These are phyloP conservation scores for Empidonax traillii DNA, from an alignment of 2,113 vertebrate species.

Conservation along the genomic window DNA sequence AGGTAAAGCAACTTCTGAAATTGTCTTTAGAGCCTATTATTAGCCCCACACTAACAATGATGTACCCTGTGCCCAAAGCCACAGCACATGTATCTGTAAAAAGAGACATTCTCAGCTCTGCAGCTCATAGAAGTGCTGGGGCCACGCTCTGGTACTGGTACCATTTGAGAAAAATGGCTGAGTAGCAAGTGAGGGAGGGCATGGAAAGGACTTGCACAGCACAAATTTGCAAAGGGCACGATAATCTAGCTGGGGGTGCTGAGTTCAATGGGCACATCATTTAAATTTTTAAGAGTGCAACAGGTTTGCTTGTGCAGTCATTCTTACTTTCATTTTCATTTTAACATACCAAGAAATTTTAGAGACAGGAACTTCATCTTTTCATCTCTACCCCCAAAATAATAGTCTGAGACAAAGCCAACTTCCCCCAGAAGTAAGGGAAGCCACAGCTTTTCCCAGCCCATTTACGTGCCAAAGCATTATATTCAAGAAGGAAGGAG, in stretches of 20 bases:
- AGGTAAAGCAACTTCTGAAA: not conserved
- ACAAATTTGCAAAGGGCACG: not conserved
- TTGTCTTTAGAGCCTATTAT: not conserved
- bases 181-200: not conserved
- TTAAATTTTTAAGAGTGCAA: not conserved
- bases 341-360: not conserved
- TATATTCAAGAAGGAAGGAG: not conserved
- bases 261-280: not conserved
- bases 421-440: not conserved
- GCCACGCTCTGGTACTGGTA: not conserved
- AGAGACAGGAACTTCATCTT: not conserved
- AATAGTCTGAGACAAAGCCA: not conserved
- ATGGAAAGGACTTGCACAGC: not conserved
- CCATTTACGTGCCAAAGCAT: not conserved
- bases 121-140: not conserved
- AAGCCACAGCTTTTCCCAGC: not conserved
- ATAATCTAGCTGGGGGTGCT: not conserved
- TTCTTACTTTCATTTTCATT: not conserved
- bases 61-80: not conserved
- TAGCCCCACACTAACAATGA: not conserved
- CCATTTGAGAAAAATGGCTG: not conserved
- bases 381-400: not conserved
- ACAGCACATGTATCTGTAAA: not conserved
- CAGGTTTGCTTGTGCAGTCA: not conserved
- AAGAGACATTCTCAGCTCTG: not conserved